These are phyloP conservation scores for Helobdella robusta DNA, from an alignment of 2,888 invertebrate genomes.

Conservation along the genomic window DNA sequence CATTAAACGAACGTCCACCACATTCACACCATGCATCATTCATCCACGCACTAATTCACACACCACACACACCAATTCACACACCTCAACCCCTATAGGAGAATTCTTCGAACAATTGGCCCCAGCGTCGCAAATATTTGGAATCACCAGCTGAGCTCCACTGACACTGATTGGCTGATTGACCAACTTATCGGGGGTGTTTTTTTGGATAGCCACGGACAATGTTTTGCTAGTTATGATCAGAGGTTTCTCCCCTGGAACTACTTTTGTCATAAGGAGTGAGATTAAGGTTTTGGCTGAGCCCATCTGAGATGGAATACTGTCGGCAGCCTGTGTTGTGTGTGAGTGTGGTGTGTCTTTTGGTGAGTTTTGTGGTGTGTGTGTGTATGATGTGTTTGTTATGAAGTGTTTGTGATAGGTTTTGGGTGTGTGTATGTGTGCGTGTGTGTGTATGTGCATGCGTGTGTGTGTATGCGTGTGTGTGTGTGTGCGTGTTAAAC, in stretches of 20 bases:
- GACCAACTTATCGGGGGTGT: constrained; percentile 24
- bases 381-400: too few species aligned
- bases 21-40: too few species aligned
- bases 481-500: too few species aligned
- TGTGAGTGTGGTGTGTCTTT: background rate
- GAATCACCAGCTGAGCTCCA: constrained; percentile 31
- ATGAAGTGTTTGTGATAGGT: too few species aligned
- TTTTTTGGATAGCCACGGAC: constrained; percentile 22
- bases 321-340: background rate
- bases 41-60: background rate
- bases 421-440: too few species aligned
- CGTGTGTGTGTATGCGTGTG: too few species aligned
- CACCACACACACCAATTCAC: background rate
- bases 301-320: background rate
- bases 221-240: constrained; percentile 21
- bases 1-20: too few species aligned
- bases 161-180: constrained; percentile 27
- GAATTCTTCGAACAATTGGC: constrained; percentile 30
- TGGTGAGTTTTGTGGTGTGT: too few species aligned
- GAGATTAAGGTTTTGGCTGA: constrained; percentile 7
- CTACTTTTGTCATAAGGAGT: constrained; percentile 24
- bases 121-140: constrained; percentile 33
- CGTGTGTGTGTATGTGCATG: too few species aligned
- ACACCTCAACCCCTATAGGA: constrained; percentile 32
- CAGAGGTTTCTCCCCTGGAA: constrained; percentile 27